Percentiles rank a stretch among this genome's conserved stretches.
phyloP scores from a whole-genome alignment of 2,888 invertebrate species.

The Athrips mouffetella region DNA sequence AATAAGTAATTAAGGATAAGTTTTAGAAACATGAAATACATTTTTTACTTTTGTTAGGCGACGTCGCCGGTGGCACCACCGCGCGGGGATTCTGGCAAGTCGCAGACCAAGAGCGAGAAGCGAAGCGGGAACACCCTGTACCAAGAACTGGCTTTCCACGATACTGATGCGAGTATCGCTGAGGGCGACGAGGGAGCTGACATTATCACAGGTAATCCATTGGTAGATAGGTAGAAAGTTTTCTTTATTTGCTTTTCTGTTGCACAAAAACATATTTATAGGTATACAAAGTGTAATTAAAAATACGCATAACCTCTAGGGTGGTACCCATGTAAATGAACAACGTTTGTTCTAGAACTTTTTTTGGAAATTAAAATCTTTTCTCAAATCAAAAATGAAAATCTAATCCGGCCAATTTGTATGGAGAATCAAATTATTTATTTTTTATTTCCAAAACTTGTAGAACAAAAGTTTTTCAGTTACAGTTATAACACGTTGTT shows the following conservation, averaged over 20 bases:
- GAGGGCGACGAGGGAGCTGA: slow-evolving; percentile 88
- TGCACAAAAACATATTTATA: background rate
- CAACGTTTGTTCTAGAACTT: too few species aligned
- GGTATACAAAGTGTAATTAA: too few species aligned
- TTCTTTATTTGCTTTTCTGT: background rate
- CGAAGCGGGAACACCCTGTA: slow-evolving; percentile 94
- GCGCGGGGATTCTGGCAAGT: slow-evolving; percentile 49
- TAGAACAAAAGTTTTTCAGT: too few species aligned
- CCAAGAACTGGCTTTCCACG: slow-evolving; percentile 94
- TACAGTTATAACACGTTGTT: too few species aligned
- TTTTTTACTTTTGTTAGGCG: slow-evolving; percentile 39
- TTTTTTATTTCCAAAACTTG: too few species aligned
- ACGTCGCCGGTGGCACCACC: slow-evolving; percentile 73
- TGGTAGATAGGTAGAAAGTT: background rate
- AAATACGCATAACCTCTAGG: too few species aligned
- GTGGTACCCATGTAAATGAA: too few species aligned
- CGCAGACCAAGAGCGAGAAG: slow-evolving; percentile 90
- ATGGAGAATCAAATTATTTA: too few species aligned
- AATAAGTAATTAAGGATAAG: background rate
- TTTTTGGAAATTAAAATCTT: too few species aligned
- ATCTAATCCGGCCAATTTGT: too few species aligned
- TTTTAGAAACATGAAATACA: too few species aligned
- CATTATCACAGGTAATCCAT: slow-evolving; percentile 97
- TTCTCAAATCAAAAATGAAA: too few species aligned
- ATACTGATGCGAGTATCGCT: slow-evolving; percentile 90